phyloP scores from a whole-genome alignment of 1,140 invertebrate species.

The Yoshiicerus persimilis region DNA sequence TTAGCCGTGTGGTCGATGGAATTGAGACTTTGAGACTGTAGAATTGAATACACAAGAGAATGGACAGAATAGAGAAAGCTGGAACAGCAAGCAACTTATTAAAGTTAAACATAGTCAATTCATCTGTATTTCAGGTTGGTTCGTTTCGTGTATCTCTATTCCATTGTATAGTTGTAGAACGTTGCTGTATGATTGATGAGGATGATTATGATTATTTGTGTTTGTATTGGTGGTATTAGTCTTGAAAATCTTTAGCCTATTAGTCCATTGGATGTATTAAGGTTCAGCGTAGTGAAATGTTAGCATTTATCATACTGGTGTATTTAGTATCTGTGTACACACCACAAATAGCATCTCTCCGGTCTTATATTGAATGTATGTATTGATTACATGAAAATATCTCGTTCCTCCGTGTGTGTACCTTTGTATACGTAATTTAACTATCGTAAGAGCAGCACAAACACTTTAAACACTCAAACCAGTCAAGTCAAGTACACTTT shows the following conservation, averaged over 20 bases:
- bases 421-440: background rate
- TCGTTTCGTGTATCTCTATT: background rate
- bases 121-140: background rate
- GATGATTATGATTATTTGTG: slow-evolving; percentile 17
- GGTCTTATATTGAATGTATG: background rate
- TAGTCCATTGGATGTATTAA: background rate
- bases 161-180: background rate
- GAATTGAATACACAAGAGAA: background rate
- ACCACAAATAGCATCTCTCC: background rate
- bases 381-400: background rate
- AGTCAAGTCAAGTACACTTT: background rate
- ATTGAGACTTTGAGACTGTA: background rate
- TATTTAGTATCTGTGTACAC: background rate
- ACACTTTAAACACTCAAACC: slow-evolving; percentile 4
- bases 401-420: background rate
- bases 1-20: background rate
- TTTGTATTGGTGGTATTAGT: background rate
- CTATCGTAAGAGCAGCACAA: background rate
- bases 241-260: background rate
- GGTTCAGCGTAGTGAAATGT: background rate
- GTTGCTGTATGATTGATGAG: background rate
- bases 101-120: background rate
- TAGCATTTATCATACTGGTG: background rate
- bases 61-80: background rate
- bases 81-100: background rate